These are phyloP conservation scores for Adela reaumurella DNA, from an alignment of 2,888 invertebrate species.

Conservation along the genomic window DNA sequence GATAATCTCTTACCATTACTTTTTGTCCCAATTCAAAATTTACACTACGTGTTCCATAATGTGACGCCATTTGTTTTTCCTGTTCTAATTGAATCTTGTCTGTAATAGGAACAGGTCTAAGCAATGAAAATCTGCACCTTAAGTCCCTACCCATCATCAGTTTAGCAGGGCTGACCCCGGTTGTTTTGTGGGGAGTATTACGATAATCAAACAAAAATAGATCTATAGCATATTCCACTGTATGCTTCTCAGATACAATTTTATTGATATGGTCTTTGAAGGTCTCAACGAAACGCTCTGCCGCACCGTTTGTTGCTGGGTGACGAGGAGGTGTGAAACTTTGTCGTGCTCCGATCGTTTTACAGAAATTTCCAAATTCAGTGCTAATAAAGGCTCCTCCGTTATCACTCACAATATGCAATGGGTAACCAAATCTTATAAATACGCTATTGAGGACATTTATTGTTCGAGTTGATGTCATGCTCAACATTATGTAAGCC, in stretches of 20 bases:
- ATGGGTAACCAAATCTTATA: not conserved
- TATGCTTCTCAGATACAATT: not conserved
- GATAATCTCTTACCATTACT: not conserved
- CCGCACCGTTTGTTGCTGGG: not conserved
- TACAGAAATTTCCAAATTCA: not conserved
- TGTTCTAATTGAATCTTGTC: conserved; percentile 1
- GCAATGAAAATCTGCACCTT: conserved; percentile 1
- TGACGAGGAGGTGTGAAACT: not conserved
- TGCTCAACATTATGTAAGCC: no score
- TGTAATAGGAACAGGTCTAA: conserved; percentile 1
- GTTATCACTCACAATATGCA: not conserved
- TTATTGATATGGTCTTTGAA: not conserved
- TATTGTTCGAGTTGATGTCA: not conserved
- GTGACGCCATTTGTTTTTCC: not conserved
- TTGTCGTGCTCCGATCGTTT: not conserved
- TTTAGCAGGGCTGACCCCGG: not conserved
- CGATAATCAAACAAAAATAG: not conserved
- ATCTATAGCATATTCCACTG: not conserved
- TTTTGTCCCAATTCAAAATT: not conserved
- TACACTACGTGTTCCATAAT: not conserved
- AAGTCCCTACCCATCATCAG: conserved; percentile 3
- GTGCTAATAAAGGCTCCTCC: not conserved
- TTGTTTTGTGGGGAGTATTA: not conserved
- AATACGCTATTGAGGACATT: not conserved
- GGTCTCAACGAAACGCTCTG: not conserved